Base-by-base conservation (phyloP, 1,140 invertebrate species). In the Cyphomyrmex costatus region DNA sequence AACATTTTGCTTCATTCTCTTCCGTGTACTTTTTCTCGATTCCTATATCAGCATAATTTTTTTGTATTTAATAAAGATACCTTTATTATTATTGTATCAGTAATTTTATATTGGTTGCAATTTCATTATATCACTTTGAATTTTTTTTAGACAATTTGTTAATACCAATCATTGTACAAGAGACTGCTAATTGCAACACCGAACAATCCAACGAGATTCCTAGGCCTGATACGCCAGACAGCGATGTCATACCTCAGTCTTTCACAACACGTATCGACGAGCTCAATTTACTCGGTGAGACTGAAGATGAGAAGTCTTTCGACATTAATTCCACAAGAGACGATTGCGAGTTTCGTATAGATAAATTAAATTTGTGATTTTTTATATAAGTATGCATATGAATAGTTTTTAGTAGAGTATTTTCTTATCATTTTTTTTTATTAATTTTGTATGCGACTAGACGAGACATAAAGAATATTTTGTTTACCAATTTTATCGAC, bases 201-300 rank as follows among this genome's bases (percentile, higher is more conserved):
- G 60, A 85, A 19, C 58, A 7, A 53, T 6, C 33, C 3, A 24
- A 10, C 65, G 24, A 49, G 2, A 8, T 36, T 3, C 5, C 1
- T 49, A 46, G 30, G 3, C 16, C 66, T 14, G 66, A 46, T 10
- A 27, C n/a, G 0, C 3, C n/a, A 10, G 65, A 88, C 19, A n/a
- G 14, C 16, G 66, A 58, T 4, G 61, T 56, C 1, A 60, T 56
- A 51, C 77, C 82, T 30, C 83, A 88, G 19, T 77, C 82, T 77
- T 94, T 88, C 27, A 70, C 77, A 16, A 93, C 91, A 3, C 89
- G 92, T 65, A 92, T 94, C 51, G 83, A 92, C 33, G 91, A 94
- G 30, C 79, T 94, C 14, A 93, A 94, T 86, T 79, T 94, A 49
- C 86, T 94, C 1, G 93, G 93, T 19, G 92, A 92, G 24, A 82